These are phyloP conservation scores for Drosophila quadrilineata DNA, from an alignment of 1,140 invertebrate species.

Conservation along the genomic window DNA sequence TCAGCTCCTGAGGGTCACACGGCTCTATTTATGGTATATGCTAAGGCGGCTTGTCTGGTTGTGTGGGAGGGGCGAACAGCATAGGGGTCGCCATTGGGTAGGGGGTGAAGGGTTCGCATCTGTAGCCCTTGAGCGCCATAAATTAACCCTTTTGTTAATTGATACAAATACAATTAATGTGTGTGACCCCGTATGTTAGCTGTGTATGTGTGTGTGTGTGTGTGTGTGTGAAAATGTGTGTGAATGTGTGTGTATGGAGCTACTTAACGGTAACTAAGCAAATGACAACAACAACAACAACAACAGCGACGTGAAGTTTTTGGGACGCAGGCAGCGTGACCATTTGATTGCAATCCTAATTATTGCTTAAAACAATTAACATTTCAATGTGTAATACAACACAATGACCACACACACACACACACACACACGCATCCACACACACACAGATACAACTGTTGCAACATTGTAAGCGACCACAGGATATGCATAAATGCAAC, in stretches of 20 bases:
- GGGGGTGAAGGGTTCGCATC: slow-evolving; percentile 12
- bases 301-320: slow-evolving; percentile 35
- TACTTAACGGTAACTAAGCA: slow-evolving; percentile 76
- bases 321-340: slow-evolving; percentile 24
- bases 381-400: slow-evolving; percentile 75
- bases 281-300: slow-evolving; percentile 52
- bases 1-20: background rate
- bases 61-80: background rate
- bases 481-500: slow-evolving; percentile 77
- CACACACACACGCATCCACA: slow-evolving; percentile 8
- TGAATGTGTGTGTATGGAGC: slow-evolving; percentile 36
- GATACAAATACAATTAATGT: slow-evolving; percentile 81
- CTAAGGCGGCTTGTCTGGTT: too few species aligned
- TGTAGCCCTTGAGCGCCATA: slow-evolving; percentile 72
- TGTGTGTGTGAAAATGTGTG: slow-evolving; percentile 14
- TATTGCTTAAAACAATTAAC: slow-evolving; percentile 80
- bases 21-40: too few species aligned
- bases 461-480: slow-evolving; percentile 36
- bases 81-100: background rate
- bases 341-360: slow-evolving; percentile 76
- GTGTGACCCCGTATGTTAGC: too few species aligned
- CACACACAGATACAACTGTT: background rate
- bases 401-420: slow-evolving; percentile 46
- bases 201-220: background rate
- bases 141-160: slow-evolving; percentile 81